phyloP scores from a whole-genome alignment of 1,140 invertebrate genomes.

The Conus betulinus region DNA sequence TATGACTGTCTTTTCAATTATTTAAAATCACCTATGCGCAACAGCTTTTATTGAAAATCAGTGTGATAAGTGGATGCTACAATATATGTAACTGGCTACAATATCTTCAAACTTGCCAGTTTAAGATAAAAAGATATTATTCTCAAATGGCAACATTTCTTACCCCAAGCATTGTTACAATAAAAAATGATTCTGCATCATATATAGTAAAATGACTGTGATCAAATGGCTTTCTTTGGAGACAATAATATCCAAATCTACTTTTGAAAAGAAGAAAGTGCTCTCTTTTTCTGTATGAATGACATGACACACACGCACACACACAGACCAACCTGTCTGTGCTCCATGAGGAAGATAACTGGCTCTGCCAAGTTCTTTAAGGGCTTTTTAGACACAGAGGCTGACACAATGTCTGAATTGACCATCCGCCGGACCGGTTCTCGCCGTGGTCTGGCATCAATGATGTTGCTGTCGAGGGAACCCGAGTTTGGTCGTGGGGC shows the following conservation, averaged over 20 bases:
- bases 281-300: no score
- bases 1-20: no score
- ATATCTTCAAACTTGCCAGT: no score
- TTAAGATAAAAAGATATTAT: neutral
- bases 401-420: slow-evolving; percentile 94
- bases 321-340: slow-evolving; percentile 44
- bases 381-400: slow-evolving; percentile 79
- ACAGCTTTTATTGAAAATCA: no score
- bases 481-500: neutral
- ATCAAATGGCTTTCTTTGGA: no score
- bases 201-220: no score
- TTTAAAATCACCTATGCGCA: no score
- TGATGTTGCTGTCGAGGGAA: neutral
- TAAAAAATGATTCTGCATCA: neutral
- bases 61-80: no score
- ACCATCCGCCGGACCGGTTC: slow-evolving; percentile 76
- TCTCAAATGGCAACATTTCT: neutral
- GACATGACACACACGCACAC: neutral
- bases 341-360: slow-evolving; percentile 80
- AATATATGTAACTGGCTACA: no score
- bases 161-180: neutral
- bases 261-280: no score
- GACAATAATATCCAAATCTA: no score
- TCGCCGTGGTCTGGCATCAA: neutral
- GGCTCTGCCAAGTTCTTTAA: slow-evolving; percentile 88